phyloP scores from a whole-genome alignment of 37 sponge, comb jelly and placozoan genomes.

The Amphimedon queenslandica region DNA sequence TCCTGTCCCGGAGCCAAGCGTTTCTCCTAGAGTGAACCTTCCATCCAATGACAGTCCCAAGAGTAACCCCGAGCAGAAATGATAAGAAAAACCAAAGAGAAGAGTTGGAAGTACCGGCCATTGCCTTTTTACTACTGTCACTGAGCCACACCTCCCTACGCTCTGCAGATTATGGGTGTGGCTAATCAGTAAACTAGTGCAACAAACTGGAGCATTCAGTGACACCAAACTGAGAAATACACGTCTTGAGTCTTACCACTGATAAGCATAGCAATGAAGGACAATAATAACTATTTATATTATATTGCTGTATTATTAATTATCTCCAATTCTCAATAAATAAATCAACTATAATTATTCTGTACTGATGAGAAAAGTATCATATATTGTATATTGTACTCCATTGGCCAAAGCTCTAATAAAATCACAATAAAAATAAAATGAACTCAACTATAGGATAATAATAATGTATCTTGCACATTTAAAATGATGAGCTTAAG shows the following conservation, averaged over 20 bases:
- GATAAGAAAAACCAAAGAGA: neutral
- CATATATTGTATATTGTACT: no score
- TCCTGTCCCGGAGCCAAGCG: neutral
- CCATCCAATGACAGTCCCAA: neutral
- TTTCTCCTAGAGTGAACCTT: neutral
- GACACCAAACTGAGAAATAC: no score
- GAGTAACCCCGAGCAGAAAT: neutral
- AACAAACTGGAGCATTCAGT: no score
- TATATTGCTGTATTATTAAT: neutral
- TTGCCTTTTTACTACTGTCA: neutral
- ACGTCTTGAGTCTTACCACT: no score
- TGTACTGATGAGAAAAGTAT: neutral
- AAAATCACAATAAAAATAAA: no score
- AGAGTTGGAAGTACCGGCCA: neutral
- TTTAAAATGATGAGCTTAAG: no score
- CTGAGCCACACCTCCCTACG: neutral
- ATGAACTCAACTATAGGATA: no score
- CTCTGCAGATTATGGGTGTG: neutral
- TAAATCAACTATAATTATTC: neutral
- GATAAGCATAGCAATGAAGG: neutral
- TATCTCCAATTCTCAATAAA: neutral
- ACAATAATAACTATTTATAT: neutral
- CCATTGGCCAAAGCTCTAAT: no score
- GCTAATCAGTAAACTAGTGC: no score
- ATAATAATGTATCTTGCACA: no score